Conservation (phyloP, 2,888 invertebrate species). For the Chromoteleia sp. region DNA sequence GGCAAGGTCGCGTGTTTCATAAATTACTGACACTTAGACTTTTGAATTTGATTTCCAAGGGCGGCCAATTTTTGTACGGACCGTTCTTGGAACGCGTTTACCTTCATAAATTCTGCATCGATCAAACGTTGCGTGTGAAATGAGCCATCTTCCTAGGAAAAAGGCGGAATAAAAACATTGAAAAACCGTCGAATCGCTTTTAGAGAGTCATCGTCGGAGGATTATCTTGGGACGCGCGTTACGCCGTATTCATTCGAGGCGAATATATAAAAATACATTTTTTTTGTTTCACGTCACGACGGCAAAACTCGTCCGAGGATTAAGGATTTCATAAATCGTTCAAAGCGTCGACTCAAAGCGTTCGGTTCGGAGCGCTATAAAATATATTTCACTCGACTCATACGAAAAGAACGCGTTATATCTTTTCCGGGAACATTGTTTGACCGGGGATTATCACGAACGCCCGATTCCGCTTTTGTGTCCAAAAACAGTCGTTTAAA, state of each 20-base stretch:
- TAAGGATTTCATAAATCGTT: constrained; percentile 60
- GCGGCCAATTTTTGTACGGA: constrained; percentile 14
- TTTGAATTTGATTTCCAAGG: constrained; percentile 50
- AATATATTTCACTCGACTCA: constrained; percentile 35
- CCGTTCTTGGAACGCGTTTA: constrained; percentile 41
- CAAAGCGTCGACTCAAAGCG: constrained; percentile 13
- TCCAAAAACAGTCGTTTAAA: not conserved
- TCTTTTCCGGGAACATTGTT: constrained; percentile 56
- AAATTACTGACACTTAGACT: constrained; percentile 46
- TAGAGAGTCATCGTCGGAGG: constrained; percentile 17
- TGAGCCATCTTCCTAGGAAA: constrained; percentile 50
- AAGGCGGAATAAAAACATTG: constrained; percentile 23
- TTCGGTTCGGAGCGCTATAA: constrained; percentile 37
- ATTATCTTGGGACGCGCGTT: constrained; percentile 26
- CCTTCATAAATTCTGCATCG: constrained; percentile 56
- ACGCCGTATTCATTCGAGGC: constrained; percentile 39
- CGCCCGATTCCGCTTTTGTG: constrained; percentile 7
- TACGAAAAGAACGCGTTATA: constrained; percentile 29
- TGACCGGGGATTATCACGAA: constrained; percentile 22
- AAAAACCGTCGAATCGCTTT: constrained; percentile 29
- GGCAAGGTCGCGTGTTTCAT: constrained; percentile 42
- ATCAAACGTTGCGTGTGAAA: constrained; percentile 36
- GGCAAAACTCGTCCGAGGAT: constrained; percentile 48
- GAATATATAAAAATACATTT: constrained; percentile 26
- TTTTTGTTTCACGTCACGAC: constrained; percentile 30